phyloP scores from a whole-genome alignment of 1,140 invertebrate genomes.

The Drosophila seguyi region DNA sequence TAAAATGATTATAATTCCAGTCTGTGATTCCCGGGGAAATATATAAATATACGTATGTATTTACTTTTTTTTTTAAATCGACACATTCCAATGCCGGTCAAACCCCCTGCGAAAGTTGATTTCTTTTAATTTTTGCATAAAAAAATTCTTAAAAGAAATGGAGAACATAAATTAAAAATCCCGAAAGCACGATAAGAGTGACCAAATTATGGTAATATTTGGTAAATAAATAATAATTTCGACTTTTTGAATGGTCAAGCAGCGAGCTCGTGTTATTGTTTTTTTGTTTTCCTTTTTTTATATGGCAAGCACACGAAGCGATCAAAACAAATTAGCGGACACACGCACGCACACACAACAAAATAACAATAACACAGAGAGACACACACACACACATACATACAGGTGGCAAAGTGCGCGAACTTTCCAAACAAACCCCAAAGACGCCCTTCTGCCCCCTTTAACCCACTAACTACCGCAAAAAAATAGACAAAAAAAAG shows the following conservation, averaged over 20 bases:
- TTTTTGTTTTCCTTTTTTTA: slow-evolving; percentile 12
- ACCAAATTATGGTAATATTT: slow-evolving; percentile 52
- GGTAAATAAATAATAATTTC: slow-evolving; percentile 57
- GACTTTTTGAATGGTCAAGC: slow-evolving; percentile 14
- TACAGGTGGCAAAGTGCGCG: slow-evolving; percentile 48
- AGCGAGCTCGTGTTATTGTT: slow-evolving; percentile 16
- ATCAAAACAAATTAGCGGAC: slow-evolving; percentile 62
- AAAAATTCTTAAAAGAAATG: slow-evolving; percentile 6
- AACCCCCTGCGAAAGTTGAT: slow-evolving; percentile 26
- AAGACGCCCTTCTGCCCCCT: background rate
- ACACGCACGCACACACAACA: slow-evolving; percentile 32
- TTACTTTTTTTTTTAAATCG: background rate
- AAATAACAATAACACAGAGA: slow-evolving; percentile 7
- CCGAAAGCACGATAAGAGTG: slow-evolving; percentile 10
- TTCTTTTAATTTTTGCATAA: background rate
- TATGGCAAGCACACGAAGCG: slow-evolving; percentile 59
- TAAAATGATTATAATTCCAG: background rate
- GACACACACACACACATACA: background rate
- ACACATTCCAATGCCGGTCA: slow-evolving; percentile 40
- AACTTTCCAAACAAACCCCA: slow-evolving; percentile 31
- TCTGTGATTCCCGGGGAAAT: background rate
- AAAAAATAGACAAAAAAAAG: background rate
- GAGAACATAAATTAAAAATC: slow-evolving; percentile 40
- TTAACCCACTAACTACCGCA: background rate
- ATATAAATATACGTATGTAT: slow-evolving; percentile 10